Conservation (phyloP, 2,113 vertebrate genomes). For the Tauraco erythrolophus region DNA sequence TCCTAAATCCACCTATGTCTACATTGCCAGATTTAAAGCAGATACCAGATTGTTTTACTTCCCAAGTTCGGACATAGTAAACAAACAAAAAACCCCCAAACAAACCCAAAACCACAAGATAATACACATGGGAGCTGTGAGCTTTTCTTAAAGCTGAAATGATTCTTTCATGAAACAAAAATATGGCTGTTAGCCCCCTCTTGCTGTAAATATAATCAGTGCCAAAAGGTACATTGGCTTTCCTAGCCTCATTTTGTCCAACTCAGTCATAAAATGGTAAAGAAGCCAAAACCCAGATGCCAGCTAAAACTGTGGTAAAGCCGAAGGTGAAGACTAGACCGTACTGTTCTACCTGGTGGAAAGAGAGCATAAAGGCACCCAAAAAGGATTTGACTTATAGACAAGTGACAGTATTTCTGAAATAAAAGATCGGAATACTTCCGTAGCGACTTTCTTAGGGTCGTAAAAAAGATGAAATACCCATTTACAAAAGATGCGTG, state of each 20-base stretch:
- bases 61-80: neutral
- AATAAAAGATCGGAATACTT: slow-evolving; percentile 34
- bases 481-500: neutral
- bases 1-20: neutral
- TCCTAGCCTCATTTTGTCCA: neutral
- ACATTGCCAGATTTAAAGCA: neutral
- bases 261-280: neutral
- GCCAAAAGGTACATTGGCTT: slow-evolving; percentile 21
- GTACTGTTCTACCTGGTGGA: neutral
- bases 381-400: neutral
- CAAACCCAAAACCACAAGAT: neutral
- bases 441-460: neutral
- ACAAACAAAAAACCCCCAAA: neutral
- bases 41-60: neutral
- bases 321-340: neutral
- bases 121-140: neutral
- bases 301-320: neutral
- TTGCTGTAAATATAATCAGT: neutral
- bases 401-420: slow-evolving; percentile 22
- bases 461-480: slow-evolving; percentile 29
- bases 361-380: neutral
- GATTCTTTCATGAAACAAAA: slow-evolving; percentile 32
- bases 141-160: slow-evolving; percentile 30
- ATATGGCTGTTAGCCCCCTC: neutral
- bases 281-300: neutral